Evolutionary conservation across 1,140 invertebrate genomes (phyloP).

Genomic region (Metopolophium dirhodum): DNA sequence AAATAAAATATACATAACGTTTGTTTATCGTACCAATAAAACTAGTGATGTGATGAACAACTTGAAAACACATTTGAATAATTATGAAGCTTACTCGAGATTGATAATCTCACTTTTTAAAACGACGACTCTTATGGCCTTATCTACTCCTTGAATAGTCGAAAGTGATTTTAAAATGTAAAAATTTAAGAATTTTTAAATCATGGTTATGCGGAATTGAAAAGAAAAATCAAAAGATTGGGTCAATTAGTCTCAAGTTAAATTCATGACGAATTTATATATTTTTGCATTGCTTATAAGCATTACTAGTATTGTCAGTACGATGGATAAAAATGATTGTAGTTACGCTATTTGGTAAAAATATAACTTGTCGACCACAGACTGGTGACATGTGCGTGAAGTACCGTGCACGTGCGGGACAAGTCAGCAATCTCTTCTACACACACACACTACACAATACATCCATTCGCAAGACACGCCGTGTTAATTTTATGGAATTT

Average conservation of each 20-base stretch:
- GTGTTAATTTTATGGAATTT: not conserved
- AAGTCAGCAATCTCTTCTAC: not conserved
- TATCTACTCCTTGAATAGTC: not conserved
- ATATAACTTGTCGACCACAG: not conserved
- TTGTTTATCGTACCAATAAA: not conserved
- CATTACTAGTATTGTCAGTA: not conserved
- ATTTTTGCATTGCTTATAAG: not conserved
- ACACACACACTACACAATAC: too few relatives aligned
- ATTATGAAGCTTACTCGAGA: not conserved
- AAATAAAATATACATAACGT: not conserved
- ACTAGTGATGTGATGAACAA: not conserved
- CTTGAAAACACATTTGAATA: not conserved
- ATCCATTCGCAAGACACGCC: not conserved
- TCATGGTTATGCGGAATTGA: not conserved
- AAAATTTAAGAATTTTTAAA: not conserved
- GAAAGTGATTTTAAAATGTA: not conserved
- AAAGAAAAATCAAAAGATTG: not conserved
- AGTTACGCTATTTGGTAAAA: not conserved
- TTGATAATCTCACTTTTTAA: not conserved
- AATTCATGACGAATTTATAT: not conserved
- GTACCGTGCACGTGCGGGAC: too few relatives aligned
- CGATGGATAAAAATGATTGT: not conserved
- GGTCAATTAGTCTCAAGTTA: not conserved
- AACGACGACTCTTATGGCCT: not conserved
- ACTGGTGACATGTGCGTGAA: not conserved